Conservation (phyloP, 2,888 invertebrate species). For the Eupithecia abbreviata region DNA sequence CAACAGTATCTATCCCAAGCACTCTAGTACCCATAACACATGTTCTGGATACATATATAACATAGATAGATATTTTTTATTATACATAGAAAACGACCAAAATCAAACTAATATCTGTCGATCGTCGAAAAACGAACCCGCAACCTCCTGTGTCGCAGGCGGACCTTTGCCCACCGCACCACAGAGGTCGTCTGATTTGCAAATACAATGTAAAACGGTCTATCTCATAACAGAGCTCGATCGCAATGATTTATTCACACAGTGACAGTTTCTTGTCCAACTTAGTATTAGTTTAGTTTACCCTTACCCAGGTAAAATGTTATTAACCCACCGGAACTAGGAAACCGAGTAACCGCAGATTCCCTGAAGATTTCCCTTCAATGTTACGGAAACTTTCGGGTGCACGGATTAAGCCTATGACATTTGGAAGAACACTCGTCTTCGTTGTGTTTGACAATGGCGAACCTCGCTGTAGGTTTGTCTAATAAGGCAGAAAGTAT, state of each 20-base stretch:
- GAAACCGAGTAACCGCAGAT: conserved; percentile 5
- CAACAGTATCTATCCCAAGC: no score
- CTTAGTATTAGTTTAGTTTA: conserved; percentile 15
- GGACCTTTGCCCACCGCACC: no score
- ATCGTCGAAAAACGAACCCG: no score
- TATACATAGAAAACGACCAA: no score
- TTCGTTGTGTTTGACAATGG: background rate
- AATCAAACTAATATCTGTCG: no score
- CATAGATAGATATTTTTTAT: no score
- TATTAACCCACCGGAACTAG: conserved; percentile 1
- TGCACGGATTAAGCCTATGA: background rate
- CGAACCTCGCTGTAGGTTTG: background rate
- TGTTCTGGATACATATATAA: no score
- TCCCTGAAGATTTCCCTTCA: conserved; percentile 16
- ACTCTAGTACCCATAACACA: no score
- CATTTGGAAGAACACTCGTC: conserved; percentile 4
- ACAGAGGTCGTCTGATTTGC: background rate
- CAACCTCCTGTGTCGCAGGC: no score
- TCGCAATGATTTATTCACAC: conserved; percentile 9
- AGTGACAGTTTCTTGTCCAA: conserved; percentile 4
- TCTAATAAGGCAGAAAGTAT: background rate
- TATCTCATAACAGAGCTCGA: background rate
- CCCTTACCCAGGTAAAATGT: conserved; percentile 9
- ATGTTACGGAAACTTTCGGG: conserved; percentile 11
- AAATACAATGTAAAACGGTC: background rate